Base-by-base conservation (phyloP, 2,888 invertebrate species). In the Thymelicus sylvestris region DNA sequence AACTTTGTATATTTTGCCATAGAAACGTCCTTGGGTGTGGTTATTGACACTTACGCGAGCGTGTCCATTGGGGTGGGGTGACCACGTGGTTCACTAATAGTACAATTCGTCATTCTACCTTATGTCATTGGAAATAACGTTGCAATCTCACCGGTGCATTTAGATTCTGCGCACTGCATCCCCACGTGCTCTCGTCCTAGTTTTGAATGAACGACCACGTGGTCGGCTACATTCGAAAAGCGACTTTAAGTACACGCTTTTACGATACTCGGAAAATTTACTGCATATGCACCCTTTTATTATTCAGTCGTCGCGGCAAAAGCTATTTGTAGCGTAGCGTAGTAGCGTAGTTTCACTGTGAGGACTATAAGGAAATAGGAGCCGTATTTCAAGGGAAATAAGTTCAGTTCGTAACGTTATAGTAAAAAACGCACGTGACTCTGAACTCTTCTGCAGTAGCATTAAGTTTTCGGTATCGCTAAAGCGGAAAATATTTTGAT, bases 111-210 rank as follows among this genome's bases (percentile, higher is more conserved):
- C 76, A 74, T 73, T 77, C 80, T 72, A 78, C 74, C 73, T 70
- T 70, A 70, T 70, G 7, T 41, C 60, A 44, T 65, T 70, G 52
- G 64, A 50, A 70, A 70, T 70, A 70, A 60, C 48, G 70, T 74
- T 73, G 75, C 74, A 70, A 66, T 73, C 74, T 72, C 66, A 52
- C 66, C 75, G 78, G 71, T 84, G 85, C 86, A 83, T 77, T 74
- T 77, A 76, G 78, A 85, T 83, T 84, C 82, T 86, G 86, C 84
- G 83, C 86, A 75, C 73, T 86, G 86, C 85, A 85, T 52, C 73
- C 72, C 72, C 63, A 69, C 68, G 73, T 70, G 71, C 72, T 79
- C 77, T 75, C 75, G 72, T 71, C 73, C 72, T 63, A 76, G 73
- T 74, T 76, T 78, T 70, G 69, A 69, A 74, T 73, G 76, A 76